Evolutionary conservation across 92 coral and sea anemone species (phyloP), one percentile per base, ranked within the genome.

Genomic region (Paramuricea clavata): DNA sequence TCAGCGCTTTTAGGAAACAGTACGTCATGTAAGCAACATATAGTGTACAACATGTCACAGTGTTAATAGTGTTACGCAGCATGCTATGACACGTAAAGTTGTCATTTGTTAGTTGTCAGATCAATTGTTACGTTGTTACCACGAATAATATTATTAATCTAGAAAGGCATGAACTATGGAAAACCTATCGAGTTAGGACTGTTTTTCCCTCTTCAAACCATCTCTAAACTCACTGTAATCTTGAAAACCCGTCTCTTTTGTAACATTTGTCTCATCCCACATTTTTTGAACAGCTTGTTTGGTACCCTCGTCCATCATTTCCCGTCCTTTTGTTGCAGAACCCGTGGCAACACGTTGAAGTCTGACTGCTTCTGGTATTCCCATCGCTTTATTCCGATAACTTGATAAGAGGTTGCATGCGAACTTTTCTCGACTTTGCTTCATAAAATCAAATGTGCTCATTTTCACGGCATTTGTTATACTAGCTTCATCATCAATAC

Each of bases 211-310:
- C 68, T 60, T 60, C 33, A 60, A 60, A 60, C 31, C 68, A 22
- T 26, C 7, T 57, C 25, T 57, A 0, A 57, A 57, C 65, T 57
- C 65, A 22, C 27, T 57, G 17, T 57, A 57, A 57, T 57, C 65
- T 57, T 57, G 22, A 22, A 57, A 23, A 17, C 23, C 68, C 9
- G 15, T 17, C 28, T 60, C 12, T 60, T 60, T 60, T 60, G 68
- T 60, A n/a, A 60, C 32, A 5, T n/a, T n/a, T n/a, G 21, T 26
- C 12, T 60, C 68, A 60, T 16, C 6, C 68, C 68, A 60, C 28
- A 15, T 60, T 60, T 26, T 60, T 7, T 60, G 68, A 60, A 60
- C 68, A 22, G 68, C 68, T 60, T 60, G 31, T 60, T 26, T 60
- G 68, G 68, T 60, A 15, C 68, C 21, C 12, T 60, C 68, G 68